Percentiles rank a stretch among this genome's conserved stretches.
phyloP scores from a whole-genome alignment of 2,113 vertebrate genomes.

The Sula dactylatra region DNA sequence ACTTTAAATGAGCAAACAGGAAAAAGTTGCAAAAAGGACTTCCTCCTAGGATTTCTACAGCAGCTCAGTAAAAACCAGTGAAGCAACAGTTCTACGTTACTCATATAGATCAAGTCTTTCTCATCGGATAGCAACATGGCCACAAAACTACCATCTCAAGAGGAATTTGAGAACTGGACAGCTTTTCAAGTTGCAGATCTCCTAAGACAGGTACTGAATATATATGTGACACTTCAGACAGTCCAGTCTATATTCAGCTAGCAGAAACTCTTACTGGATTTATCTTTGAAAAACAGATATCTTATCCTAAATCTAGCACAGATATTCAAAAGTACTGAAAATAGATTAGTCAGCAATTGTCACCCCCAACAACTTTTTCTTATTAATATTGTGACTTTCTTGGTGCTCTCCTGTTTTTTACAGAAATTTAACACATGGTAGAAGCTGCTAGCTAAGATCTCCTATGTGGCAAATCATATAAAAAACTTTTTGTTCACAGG shows the following conservation, averaged over 20 bases:
- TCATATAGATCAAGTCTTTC: background rate
- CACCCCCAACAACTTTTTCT: background rate
- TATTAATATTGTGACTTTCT: background rate
- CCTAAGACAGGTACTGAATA: conserved; percentile 75
- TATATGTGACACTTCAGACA: background rate
- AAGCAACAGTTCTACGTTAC: background rate
- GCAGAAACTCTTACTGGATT: background rate
- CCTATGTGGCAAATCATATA: background rate
- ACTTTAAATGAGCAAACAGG: conserved; percentile 58
- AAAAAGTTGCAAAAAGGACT: conserved; percentile 59
- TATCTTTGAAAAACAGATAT: background rate
- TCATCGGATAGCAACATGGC: conserved; percentile 43
- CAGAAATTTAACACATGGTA: background rate
- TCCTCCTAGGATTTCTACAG: conserved; percentile 66
- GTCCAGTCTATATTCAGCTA: background rate
- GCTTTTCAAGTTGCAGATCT: conserved; percentile 76
- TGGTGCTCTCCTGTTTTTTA: background rate
- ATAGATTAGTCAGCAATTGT: background rate
- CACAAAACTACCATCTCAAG: conserved; percentile 80
- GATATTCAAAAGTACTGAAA: background rate
- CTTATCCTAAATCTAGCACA: background rate
- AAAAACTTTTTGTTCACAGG: background rate
- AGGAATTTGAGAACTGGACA: conserved; percentile 82
- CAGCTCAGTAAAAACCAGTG: background rate
- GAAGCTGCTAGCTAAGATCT: background rate